Conservation (phyloP, 1,140 invertebrate genomes). For the Holcopasites calliopsidis region DNA sequence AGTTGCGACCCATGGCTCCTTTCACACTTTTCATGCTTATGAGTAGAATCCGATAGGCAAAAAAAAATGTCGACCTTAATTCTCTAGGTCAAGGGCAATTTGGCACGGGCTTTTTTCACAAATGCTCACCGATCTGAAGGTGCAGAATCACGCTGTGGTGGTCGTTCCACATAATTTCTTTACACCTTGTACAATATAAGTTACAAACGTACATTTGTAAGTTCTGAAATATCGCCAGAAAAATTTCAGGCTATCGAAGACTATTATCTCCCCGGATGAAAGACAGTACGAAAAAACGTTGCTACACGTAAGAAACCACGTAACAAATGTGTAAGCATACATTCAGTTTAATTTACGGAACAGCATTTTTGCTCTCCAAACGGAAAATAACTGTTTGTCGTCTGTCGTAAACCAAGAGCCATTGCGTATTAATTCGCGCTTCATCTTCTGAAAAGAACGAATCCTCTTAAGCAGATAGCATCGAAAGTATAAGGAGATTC, state of each 20-base stretch:
- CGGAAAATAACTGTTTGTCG: constrained; percentile 12
- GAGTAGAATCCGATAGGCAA: too few species aligned
- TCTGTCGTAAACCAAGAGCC: constrained; percentile 15
- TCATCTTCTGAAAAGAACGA: neutral
- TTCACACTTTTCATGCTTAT: too few species aligned
- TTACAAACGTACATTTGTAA: neutral
- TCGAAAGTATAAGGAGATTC: constrained; percentile 54
- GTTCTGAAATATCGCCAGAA: neutral
- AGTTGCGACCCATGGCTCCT: too few species aligned
- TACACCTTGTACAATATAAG: constrained; percentile 2
- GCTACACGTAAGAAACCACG: neutral
- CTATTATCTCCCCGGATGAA: neutral
- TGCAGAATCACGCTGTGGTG: too few species aligned
- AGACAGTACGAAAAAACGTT: neutral
- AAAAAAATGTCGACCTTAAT: too few species aligned
- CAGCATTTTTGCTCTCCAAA: neutral
- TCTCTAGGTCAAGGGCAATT: too few species aligned
- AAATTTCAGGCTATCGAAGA: neutral
- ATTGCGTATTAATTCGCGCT: constrained; percentile 26
- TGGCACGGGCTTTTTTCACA: too few species aligned
- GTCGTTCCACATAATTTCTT: too few species aligned
- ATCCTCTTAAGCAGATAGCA: constrained; percentile 47
- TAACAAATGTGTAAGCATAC: constrained; percentile 25
- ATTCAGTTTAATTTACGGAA: neutral
- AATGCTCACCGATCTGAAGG: too few species aligned